Base-by-base conservation (phyloP, 2,113 vertebrate species). In the human region DNA sequence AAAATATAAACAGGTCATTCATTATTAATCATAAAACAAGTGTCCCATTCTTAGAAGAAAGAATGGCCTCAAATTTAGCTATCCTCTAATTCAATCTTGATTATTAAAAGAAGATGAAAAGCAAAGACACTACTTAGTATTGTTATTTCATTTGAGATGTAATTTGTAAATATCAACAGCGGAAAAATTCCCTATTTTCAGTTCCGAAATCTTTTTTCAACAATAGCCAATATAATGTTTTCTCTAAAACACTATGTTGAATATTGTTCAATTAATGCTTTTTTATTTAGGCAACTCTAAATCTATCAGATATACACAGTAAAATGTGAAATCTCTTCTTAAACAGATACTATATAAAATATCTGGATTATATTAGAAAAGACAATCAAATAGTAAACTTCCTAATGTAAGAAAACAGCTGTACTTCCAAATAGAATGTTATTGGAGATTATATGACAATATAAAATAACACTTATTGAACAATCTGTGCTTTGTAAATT, bases 121-220 rank as follows among this genome's bases (percentile, higher is more conserved):
- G 55, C 23, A 72, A 90, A 86, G 11, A 48, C 10, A 64, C 27
- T 64, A 14, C 32, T 6, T 66, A 73, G 35, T 13, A 61, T 83
- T 81, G 38, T 76, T 95, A 85, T 35, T 93, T 97, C 32, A 70
- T 70, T 84, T 55, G 32, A 72, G 25, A 83, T 79, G 64, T 38
- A 85, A 86, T 92, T 59, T 89, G 13, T 88, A 95, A 94, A 88
- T 3, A 86, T 23, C 23, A 94, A 16, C 38, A 55, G 18, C 16
- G 70, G 61, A 10, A 75, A 86, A 89, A 83, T 81, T 79, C 11
- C 73, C n/a, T 90, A 27, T 89, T 93, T 97, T 82, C 16, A 27
- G 11, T 64, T 17, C 23, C 87, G 30, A 87, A 95, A 57, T 38
- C 48, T 88, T 94, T 88, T 50, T n/a, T 40, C 64, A 32, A 30